Evolutionary conservation across 2,888 invertebrate genomes (phyloP).

Genomic region (Tachystola acroxantha): DNA sequence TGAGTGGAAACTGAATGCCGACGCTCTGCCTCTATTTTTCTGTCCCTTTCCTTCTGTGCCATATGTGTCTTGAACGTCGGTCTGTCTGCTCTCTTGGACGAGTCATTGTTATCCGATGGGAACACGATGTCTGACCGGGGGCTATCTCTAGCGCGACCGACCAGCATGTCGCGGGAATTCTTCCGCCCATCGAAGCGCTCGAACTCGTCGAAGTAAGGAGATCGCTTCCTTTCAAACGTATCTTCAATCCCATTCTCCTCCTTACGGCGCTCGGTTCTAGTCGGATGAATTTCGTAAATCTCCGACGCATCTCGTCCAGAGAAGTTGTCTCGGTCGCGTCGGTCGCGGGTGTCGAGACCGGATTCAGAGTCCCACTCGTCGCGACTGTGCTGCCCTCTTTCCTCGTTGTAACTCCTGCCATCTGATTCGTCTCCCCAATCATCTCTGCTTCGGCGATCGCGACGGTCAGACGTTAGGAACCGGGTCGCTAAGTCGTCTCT

Average conservation of each 20-base stretch:
- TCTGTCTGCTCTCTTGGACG: constrained; percentile 63
- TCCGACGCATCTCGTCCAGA: constrained; percentile 67
- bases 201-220: constrained; percentile 62
- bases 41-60: constrained; percentile 81
- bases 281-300: constrained; percentile 66
- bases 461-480: constrained; percentile 59
- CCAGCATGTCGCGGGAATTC: constrained; percentile 71
- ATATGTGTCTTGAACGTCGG: constrained; percentile 86
- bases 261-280: constrained; percentile 50
- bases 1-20: constrained; percentile 87
- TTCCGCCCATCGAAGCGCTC: constrained; percentile 69
- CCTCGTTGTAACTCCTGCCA: constrained; percentile 48
- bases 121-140: constrained; percentile 62
- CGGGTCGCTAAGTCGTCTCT: constrained; percentile 63
- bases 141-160: constrained; percentile 63
- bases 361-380: constrained; percentile 74
- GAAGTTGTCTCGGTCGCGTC: constrained; percentile 54
- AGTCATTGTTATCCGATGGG: constrained; percentile 47
- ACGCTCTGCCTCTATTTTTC: constrained; percentile 82
- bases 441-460: constrained; percentile 47
- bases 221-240: constrained; percentile 51
- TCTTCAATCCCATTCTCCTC: constrained; percentile 58
- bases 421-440: constrained; percentile 71
- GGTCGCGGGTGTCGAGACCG: constrained; percentile 46
- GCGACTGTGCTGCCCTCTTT: constrained; percentile 45